Conservation (phyloP, 2,113 vertebrate species). For the Syngnathoides biaculeatus region DNA sequence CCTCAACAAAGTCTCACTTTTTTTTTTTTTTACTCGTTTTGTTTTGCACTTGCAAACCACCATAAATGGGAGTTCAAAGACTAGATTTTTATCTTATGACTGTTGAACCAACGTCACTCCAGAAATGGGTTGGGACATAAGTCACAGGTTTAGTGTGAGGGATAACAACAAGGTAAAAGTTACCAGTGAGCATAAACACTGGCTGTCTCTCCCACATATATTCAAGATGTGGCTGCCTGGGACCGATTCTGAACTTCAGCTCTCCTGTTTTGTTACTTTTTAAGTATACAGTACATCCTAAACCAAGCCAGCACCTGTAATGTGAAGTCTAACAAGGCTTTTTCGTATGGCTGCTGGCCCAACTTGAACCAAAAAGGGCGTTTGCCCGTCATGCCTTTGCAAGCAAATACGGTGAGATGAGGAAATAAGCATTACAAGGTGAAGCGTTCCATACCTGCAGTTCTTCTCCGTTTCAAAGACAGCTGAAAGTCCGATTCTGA, state of each 20-base stretch:
- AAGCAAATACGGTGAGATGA: background rate
- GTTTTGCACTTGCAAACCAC: too few species aligned
- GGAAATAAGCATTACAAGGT: background rate
- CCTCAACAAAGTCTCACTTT: background rate
- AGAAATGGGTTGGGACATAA: background rate
- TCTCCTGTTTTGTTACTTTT: background rate
- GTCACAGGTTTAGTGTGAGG: conserved; percentile 23
- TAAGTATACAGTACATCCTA: background rate
- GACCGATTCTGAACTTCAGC: conserved; percentile 1
- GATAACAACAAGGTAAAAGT: background rate
- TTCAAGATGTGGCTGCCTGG: conserved; percentile 7
- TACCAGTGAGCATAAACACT: conserved; percentile 11
- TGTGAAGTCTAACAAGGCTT: background rate
- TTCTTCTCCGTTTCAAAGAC: conserved; percentile 10
- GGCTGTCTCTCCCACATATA: conserved; percentile 7
- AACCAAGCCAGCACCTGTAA: background rate
- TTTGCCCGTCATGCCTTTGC: conserved; percentile 11
- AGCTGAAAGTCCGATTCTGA: conserved; percentile 7
- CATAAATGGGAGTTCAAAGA: too few species aligned
- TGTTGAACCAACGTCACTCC: background rate
- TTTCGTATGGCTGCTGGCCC: background rate
- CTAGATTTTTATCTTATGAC: background rate
- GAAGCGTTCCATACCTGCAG: conserved; percentile 32
- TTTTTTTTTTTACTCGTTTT: background rate
- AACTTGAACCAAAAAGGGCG: background rate